Percentiles rank a stretch among this genome's conserved stretches.
Evolutionary conservation across 1,140 invertebrate genomes (phyloP).

Genomic region (Galleria mellonella): DNA sequence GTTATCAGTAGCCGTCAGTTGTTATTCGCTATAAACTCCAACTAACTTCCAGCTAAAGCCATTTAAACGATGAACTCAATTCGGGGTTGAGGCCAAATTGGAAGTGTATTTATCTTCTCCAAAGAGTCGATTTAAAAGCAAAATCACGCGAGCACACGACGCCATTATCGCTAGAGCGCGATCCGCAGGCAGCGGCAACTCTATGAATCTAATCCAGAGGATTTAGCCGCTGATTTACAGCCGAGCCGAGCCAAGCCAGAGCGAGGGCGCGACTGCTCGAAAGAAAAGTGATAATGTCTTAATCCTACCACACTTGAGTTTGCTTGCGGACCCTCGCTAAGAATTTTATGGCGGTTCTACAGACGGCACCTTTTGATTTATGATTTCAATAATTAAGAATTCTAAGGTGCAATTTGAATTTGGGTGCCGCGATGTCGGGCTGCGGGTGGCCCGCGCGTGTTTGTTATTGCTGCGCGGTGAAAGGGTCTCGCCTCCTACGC

Average conservation of each 20-base stretch:
- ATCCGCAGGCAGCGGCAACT: constrained; percentile 69
- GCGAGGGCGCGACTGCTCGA: constrained; percentile 60
- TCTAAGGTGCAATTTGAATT: constrained; percentile 73
- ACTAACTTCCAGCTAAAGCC: constrained; percentile 32
- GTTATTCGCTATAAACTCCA: constrained; percentile 51
- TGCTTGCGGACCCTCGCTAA: constrained; percentile 27
- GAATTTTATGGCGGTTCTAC: constrained; percentile 68
- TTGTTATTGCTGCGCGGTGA: constrained; percentile 59
- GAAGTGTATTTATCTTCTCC: constrained; percentile 62
- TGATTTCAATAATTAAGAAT: constrained; percentile 74
- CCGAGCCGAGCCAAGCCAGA: constrained; percentile 22
- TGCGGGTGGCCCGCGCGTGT: constrained; percentile 59
- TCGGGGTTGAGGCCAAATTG: constrained; percentile 46
- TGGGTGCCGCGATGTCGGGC: constrained; percentile 46
- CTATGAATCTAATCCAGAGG: constrained; percentile 74
- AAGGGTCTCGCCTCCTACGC: constrained; percentile 47
- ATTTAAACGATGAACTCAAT: constrained; percentile 49
- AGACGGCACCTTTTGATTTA: constrained; percentile 72
- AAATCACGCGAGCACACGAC: constrained; percentile 67
- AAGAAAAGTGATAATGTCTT: constrained; percentile 76
- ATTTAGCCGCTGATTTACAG: constrained; percentile 74
- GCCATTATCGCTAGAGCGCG: constrained; percentile 62
- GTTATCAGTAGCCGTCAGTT: constrained; percentile 47
- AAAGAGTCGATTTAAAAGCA: constrained; percentile 70
- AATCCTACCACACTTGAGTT: constrained; percentile 70